These are phyloP conservation scores for Rhinopithecus roxellana DNA, from an alignment of 2,113 vertebrate species.

Conservation along the genomic window DNA sequence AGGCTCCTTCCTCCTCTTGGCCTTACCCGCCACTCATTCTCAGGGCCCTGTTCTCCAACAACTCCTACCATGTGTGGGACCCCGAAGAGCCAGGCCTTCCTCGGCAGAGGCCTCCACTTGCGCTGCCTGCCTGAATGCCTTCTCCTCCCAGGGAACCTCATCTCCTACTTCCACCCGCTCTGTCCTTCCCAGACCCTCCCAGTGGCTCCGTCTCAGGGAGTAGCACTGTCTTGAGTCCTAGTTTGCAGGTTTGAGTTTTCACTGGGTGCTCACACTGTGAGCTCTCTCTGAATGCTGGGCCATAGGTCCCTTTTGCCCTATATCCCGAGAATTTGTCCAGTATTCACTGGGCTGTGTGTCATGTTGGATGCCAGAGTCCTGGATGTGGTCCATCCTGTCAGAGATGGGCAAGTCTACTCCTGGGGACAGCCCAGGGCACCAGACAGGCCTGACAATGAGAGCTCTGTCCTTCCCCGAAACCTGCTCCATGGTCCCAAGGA, in stretches of 20 bases:
- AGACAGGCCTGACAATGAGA: background rate
- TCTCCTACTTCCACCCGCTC: background rate
- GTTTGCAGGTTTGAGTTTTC: too few species aligned
- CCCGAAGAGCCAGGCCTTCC: background rate
- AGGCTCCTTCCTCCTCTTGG: background rate
- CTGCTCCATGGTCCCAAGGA: background rate
- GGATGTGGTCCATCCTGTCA: background rate
- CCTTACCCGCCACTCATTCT: accelerated
- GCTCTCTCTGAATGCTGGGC: background rate
- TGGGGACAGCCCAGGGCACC: background rate
- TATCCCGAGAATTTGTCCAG: background rate
- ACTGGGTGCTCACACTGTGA: background rate
- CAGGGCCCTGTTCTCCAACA: accelerated
- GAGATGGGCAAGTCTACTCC: background rate
- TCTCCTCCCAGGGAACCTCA: background rate
- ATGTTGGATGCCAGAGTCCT: background rate
- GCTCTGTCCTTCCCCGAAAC: background rate
- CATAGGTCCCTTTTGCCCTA: background rate
- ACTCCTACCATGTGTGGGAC: background rate
- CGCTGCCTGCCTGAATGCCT: too few species aligned
- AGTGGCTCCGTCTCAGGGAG: background rate
- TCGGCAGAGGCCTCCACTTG: background rate
- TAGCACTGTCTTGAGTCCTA: background rate
- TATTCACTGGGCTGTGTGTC: background rate
- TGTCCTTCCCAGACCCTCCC: background rate